Evolutionary conservation across 2,888 invertebrate genomes (phyloP), one percentile per base, ranked within the genome.

Genomic region (Hemistola chrysoprasaria): DNA sequence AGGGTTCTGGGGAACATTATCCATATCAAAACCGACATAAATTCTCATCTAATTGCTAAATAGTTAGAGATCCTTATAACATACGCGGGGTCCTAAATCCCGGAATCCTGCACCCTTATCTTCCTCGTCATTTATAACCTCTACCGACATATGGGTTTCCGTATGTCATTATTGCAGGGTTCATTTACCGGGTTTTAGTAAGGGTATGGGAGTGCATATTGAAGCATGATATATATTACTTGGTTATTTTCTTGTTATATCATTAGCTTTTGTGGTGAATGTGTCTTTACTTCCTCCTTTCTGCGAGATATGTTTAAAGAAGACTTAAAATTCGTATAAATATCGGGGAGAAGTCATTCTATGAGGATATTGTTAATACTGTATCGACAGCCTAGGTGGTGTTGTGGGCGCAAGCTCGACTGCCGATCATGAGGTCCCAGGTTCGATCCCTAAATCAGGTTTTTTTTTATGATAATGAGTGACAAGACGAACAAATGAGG

Each of bases 101-200:
- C 55, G 59, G 71, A 71, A 71, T 72, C 71, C 68, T 50, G 52
- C 55, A 53, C 53, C 62, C 67, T 72, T 69, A 75, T 69, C 74
- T 66, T 57, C 60, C 57, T 62, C 59, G 70, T 75, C 76, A 77
- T 79, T 78, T 75, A 78, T 78, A 71, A 78, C 68, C 47, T 62
- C 68, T 71, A 67, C 65, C 71, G 73, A 75, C 72, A 58, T 69
- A 62, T 45, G 45, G 50, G 49, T 48, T 40, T 47, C 42, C 51
- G 44, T 47, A 51, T 43, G 43, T 30, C 22, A 32, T 44, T 44
- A 44, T 39, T 32, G 26, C 41, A 25, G 42, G 49, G 51, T 51
- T 49, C 45, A 51, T 47, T 49, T 37, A 34, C 39, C 36, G 41
- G 37, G 50, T 47, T 49, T 39, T 38, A 45, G 40, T 40, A 36